Evolutionary conservation across 2,797 vertebrate species (phyloP), one percentile per base, ranked within the genome.

Genomic region (Hypotaenidia philippensis): DNA sequence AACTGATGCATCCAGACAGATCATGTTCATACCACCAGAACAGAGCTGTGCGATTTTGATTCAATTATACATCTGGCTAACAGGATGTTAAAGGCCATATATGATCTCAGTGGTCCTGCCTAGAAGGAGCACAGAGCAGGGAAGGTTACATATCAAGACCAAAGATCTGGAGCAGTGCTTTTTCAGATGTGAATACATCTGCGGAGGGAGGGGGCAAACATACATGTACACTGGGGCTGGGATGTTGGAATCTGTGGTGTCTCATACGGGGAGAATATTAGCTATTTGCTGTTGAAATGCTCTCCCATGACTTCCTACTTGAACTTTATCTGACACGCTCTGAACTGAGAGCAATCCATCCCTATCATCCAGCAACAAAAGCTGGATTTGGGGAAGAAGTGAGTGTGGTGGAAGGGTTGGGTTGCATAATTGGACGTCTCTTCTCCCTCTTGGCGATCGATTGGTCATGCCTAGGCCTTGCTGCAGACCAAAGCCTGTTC

Each of bases 401-500:
- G 92, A 94, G 90, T 97, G 94, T 95, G 91, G 93, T 97, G 97
- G 94, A 97, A 97, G 94, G 96, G 93, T 96, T 96, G 95, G 97
- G 96, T 90, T 97, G 94, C 95, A 96, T 96, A 97, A 97, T 96
- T 95, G 91, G 97, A 96, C 94, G 94, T 97, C 98, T 98, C 98
- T 96, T 98, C 97, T 98, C 97, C 98, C 97, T 97, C 96, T 95
- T 96, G 97, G 91, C 94, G 94, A 97, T 96, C 92, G 95, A 97
- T 91, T 59, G 97, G 97, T 97, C 98, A 98, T 98, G 98, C 97
- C 98, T 97, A 98, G 98, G 97, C 97, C 98, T 97, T 98, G 98
- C 98, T 98, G 98, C 97, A 98, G 97, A 98, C 98, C 97, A 97
- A 98, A 98, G 98, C 98, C 98, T 98, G 97, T 98, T 98, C 97